Conservation (phyloP, 2,113 vertebrate genomes). For the Chloropsis hardwickii region DNA sequence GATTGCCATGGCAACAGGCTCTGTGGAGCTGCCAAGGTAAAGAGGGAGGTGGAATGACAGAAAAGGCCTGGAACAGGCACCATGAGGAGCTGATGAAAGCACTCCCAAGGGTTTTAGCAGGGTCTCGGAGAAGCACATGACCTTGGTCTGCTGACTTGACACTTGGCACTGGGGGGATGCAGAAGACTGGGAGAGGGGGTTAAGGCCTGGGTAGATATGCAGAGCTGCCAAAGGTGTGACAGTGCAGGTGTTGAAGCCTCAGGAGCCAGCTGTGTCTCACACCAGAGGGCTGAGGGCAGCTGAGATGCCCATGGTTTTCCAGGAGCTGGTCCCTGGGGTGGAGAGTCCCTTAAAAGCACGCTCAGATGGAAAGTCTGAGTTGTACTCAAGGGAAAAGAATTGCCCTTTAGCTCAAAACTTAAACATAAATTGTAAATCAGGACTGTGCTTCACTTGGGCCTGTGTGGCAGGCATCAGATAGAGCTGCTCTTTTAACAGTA, state of each 20-base stretch:
- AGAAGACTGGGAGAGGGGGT: background rate
- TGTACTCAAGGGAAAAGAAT: background rate
- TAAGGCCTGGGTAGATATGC: background rate
- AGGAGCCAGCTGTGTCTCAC: background rate
- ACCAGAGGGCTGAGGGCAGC: background rate
- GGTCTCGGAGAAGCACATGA: accelerated
- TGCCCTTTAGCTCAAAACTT: background rate
- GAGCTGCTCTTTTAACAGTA: background rate
- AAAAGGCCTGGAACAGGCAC: background rate
- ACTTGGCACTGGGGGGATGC: too few species aligned
- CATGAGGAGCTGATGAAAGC: background rate
- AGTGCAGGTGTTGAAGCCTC: background rate
- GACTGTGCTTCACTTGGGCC: background rate
- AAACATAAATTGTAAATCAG: background rate
- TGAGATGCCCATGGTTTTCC: accelerated
- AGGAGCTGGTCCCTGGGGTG: accelerated
- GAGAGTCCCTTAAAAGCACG: accelerated
- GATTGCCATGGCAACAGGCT: background rate
- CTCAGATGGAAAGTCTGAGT: background rate
- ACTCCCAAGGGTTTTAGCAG: background rate
- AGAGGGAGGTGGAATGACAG: background rate
- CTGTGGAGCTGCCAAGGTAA: background rate
- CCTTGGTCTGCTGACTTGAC: background rate
- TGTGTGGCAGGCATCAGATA: background rate
- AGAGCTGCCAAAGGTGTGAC: background rate